A percentile compares a stretch with the other conserved stretches of the same genome.
These are phyloP conservation scores for Anthonomus grandis DNA, from an alignment of 1,140 invertebrate genomes.

Conservation along the genomic window DNA sequence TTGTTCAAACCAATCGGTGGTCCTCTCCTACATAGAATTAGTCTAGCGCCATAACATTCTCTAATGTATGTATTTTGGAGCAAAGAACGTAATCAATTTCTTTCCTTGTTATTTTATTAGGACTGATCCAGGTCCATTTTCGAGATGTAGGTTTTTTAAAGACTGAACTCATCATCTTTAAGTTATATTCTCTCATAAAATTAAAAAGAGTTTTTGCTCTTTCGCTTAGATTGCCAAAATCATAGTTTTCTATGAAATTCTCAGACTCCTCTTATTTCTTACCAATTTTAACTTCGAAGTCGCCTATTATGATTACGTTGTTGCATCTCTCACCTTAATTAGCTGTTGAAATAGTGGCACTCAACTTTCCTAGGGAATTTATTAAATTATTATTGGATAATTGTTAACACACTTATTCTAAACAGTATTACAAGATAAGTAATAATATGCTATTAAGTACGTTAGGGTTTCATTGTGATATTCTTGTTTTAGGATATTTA, in stretches of 20 bases:
- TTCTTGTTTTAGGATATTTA: too few relatives aligned
- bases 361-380: too few relatives aligned
- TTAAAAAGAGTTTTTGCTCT: neutral
- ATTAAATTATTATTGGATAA: too few relatives aligned
- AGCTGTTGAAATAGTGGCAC: too few relatives aligned
- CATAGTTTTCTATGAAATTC: neutral
- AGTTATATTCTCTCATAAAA: neutral
- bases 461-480: too few relatives aligned
- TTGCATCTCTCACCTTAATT: neutral
- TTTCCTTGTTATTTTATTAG: neutral
- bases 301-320: neutral
- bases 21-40: neutral
- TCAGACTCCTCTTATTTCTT: neutral
- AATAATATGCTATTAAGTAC: too few relatives aligned
- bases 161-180: neutral
- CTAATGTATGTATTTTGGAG: neutral
- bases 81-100: neutral
- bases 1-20: neutral
- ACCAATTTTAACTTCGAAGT: neutral
- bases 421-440: too few relatives aligned
- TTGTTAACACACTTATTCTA: too few relatives aligned
- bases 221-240: neutral
- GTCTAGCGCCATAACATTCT: neutral
- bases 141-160: neutral
- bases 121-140: neutral